A percentile compares a stretch with the other conserved stretches of the same genome.
phyloP scores from a whole-genome alignment of 1,140 invertebrate species.

The Chelonus insularis region DNA sequence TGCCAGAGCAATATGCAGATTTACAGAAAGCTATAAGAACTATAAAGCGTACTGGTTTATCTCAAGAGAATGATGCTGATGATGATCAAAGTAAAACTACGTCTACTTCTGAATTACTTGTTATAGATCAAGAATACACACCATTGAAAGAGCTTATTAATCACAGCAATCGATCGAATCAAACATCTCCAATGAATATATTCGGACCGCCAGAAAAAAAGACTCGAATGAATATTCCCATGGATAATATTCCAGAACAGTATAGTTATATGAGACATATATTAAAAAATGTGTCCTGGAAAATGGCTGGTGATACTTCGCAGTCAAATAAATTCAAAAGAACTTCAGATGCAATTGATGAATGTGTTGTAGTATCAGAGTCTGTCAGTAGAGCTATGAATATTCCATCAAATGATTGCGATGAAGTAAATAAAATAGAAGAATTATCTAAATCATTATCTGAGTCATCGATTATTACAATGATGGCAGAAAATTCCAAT shows the following conservation, averaged over 20 bases:
- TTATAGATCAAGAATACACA: neutral
- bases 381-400: neutral
- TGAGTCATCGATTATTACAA: no score
- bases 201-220: neutral
- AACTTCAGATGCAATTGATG: neutral
- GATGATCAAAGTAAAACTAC: neutral
- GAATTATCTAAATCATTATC: no score
- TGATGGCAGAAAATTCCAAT: no score
- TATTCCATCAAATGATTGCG: neutral
- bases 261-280: constrained; percentile 15
- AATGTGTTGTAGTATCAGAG: neutral
- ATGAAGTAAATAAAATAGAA: neutral
- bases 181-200: neutral
- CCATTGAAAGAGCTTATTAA: neutral
- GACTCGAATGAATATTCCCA: neutral
- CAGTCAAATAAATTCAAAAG: neutral
- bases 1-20: neutral
- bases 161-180: no score
- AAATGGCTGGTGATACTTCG: neutral
- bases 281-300: neutral
- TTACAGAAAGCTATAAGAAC: neutral
- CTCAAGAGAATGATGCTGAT: neutral
- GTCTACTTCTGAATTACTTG: neutral
- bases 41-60: neutral
- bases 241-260: neutral